phyloP scores from a whole-genome alignment of 1,140 invertebrate genomes.

The Phymorhynchus buccinoides region DNA sequence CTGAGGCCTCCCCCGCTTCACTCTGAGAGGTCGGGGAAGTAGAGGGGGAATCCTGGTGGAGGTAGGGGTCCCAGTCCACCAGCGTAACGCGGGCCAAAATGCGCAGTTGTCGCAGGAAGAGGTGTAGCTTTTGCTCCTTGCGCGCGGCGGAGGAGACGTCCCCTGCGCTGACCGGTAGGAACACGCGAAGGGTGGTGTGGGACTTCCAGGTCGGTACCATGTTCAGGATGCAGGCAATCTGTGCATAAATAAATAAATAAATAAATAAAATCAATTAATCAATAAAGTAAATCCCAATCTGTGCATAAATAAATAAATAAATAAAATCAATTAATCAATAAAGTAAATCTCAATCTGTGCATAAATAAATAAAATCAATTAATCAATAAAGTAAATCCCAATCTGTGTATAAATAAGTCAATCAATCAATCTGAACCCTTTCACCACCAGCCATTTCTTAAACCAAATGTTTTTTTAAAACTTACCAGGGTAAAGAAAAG shows the following conservation, averaged over 20 bases:
- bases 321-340: too few species aligned
- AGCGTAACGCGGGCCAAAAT: slow-evolving; percentile 75
- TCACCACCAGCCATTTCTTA: too few species aligned
- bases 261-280: background rate
- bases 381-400: too few species aligned
- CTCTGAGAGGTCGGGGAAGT: too few species aligned
- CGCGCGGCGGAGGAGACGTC: slow-evolving; percentile 72
- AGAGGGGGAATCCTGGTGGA: slow-evolving; percentile 49
- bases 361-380: background rate
- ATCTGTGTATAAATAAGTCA: too few species aligned
- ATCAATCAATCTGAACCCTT: too few species aligned
- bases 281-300: too few species aligned
- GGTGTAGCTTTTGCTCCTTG: slow-evolving; percentile 75
- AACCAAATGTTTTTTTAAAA: too few species aligned
- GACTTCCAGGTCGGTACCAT: slow-evolving; percentile 80
- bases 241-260: background rate
- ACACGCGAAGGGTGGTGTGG: slow-evolving; percentile 86
- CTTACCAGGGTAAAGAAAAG: too few species aligned
- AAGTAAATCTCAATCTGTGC: too few species aligned
- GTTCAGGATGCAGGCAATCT: slow-evolving; percentile 92
- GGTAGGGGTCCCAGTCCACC: slow-evolving; percentile 77
- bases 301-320: background rate
- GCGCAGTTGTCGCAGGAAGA: slow-evolving; percentile 76
- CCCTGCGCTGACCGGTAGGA: slow-evolving; percentile 80
- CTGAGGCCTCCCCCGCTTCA: background rate